A percentile compares a stretch with the other conserved stretches of the same genome.
These are phyloP conservation scores for Reinhardtius hippoglossoides DNA, from an alignment of 2,113 vertebrate genomes.

Conservation along the genomic window DNA sequence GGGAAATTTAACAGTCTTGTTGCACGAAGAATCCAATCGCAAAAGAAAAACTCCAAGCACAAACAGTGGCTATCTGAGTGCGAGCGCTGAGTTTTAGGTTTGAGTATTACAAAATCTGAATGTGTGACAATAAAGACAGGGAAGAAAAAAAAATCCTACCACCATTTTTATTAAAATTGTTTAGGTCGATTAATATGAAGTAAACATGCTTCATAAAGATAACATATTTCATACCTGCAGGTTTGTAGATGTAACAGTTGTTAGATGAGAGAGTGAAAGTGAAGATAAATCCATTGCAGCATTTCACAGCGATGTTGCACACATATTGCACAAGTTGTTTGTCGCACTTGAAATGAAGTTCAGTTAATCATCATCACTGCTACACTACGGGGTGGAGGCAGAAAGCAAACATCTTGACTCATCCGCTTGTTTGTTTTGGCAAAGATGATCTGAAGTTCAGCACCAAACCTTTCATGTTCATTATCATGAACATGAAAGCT, in stretches of 20 bases:
- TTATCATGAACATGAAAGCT: conserved; percentile 1
- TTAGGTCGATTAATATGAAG: too few species aligned
- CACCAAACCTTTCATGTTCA: neutral
- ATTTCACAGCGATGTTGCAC: neutral
- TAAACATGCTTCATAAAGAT: neutral
- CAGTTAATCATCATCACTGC: neutral
- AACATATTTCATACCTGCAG: neutral
- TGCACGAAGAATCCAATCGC: too few species aligned
- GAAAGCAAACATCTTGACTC: conserved; percentile 1
- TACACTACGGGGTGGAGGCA: neutral
- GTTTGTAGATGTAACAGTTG: neutral
- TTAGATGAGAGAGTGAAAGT: neutral
- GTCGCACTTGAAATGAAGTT: neutral
- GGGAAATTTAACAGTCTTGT: too few species aligned
- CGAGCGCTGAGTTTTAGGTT: too few species aligned
- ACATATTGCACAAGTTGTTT: neutral
- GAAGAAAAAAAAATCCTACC: too few species aligned
- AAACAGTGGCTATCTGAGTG: too few species aligned
- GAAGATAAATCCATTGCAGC: neutral
- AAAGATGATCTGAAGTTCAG: neutral
- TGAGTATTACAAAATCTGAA: too few species aligned
- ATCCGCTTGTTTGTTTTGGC: conserved; percentile 5
- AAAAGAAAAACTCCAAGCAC: too few species aligned
- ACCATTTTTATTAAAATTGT: too few species aligned
- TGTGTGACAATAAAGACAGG: too few species aligned